These are phyloP conservation scores for Galbula dea DNA, from an alignment of 2,113 vertebrate species.

Conservation along the genomic window DNA sequence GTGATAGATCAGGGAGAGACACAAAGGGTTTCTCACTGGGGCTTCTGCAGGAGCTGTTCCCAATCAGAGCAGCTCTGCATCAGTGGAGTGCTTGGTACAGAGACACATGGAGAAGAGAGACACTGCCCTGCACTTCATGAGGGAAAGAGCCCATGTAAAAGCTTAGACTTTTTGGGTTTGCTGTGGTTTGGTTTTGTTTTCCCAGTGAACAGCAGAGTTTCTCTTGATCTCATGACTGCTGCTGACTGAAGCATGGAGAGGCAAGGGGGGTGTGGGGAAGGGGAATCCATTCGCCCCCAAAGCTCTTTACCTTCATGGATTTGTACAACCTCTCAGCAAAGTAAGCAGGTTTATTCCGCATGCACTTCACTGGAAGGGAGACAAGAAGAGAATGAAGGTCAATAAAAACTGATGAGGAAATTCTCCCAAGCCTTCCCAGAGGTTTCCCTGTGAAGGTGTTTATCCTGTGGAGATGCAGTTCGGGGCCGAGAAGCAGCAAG, in stretches of 20 bases:
- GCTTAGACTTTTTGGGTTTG: background rate
- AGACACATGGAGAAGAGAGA: too few relatives aligned
- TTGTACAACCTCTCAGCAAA: conserved; percentile 94
- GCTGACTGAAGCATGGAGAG: background rate
- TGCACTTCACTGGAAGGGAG: conserved; percentile 82
- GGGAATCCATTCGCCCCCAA: too few relatives aligned
- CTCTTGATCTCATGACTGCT: background rate
- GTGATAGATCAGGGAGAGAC: background rate
- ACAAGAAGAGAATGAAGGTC: background rate
- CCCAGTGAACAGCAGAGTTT: background rate
- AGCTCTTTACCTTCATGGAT: conserved; percentile 92
- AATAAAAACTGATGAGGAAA: background rate
- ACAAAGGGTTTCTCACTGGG: background rate
- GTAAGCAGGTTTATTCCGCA: conserved; percentile 81
- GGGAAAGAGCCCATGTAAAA: background rate
- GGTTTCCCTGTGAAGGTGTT: background rate
- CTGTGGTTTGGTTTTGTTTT: background rate
- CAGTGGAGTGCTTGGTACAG: too few relatives aligned
- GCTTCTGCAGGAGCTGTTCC: background rate
- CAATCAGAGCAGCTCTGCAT: background rate
- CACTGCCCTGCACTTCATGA: background rate
- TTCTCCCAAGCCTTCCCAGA: background rate
- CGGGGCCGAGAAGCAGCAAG: background rate
- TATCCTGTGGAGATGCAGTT: background rate
- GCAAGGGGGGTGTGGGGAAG: too few relatives aligned